Base-by-base conservation (phyloP, 23 tunicate species). In the Styela plicata region DNA sequence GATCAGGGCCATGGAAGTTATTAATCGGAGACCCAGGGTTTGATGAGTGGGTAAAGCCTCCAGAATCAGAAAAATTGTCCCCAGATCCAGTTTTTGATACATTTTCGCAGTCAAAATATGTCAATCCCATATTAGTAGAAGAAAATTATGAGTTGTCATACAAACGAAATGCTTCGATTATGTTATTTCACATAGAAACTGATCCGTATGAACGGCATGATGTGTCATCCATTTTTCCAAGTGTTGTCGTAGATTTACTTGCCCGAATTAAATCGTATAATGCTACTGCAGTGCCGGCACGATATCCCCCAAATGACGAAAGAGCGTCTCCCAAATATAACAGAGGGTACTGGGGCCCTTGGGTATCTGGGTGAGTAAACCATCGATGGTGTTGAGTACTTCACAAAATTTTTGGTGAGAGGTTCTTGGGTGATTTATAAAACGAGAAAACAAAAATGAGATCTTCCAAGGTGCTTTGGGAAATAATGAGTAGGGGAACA, bases 281-380 rank as follows among this genome's bases (percentile, higher is more conserved):
- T 70, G 79, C 89, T 19, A 93, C 98, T 1, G 89, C 92, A 2
- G 94, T 93, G 27, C 90, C 94, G 0, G 85, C 84, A 0, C 33
- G 73, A 1, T 93, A 74, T 74, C 98, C 94, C 16, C 86, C 86
- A 7, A 63, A 26, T 37, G 98, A 93, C 84, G 74, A 65, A 37
- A 80, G 33, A 33, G 74, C 89, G 16, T 37, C 84, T 30, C 98
- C 98, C 52, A 88, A 84, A 73, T 70, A 35, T 67, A 89, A 84
- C 74, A 86, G 92, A 13, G 98, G 92, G 16, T 93, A 84, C 69
- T 93, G 98, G 98, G 82, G 79, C 20, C 98, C 98, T 27, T 93
- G 98, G 98, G 67, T 83, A 31, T 17, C n/a, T n/a, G 57, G 13
- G 57, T 44, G 57, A n/a, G n/a, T n/a, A n/a, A n/a, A n/a, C n/a